Evolutionary conservation across 2,888 invertebrate genomes (phyloP), one percentile per base, ranked within the genome.

Genomic region (Unio pictorum): DNA sequence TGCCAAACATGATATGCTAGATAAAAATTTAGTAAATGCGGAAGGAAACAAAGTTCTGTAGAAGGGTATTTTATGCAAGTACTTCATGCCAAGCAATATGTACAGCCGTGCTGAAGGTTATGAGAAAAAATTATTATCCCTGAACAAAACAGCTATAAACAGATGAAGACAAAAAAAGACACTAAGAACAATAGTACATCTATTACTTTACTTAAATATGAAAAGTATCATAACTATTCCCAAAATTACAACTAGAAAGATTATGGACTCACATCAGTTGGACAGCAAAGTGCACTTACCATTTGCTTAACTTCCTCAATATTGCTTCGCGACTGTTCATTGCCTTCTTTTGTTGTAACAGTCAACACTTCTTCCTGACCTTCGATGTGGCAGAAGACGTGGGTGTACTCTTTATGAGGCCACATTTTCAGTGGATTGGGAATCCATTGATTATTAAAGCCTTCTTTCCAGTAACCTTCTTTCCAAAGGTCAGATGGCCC

Each of bases 271-370:
- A 23, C 0, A 11, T 8, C 15, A 26, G 20, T 5, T 58, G 8
- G 58, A 58, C 0, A 1, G 0, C 2, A 58, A 8, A 15, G 20
- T 0, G 45, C 11, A 73, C 76, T 71, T 71, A 85, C 85, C 66
- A 76, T 81, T 66, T 78, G 74, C 30, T 76, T 67, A 1, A 75
- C 74, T 71, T 85, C 85, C 54, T 65, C 69, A 8, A 23, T 58
- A 66, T 85, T 86, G 58, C 79, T 81, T 66, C 80, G 78, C 20
- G 85, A 85, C 45, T 75, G 71, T 61, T 81, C 81, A 64, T 79
- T 81, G 55, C 83, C 86, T 30, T 84, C 81, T 45, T 74, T 78
- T 18, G 83, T 79, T 20, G 76, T 64, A 30, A 82, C 84, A 6
- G 77, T 72, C 45, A 80, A 70, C 7, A 71, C 67, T 69, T 78